Conservation (phyloP, 2,888 invertebrate genomes). For the Himalopsyche japonica region DNA sequence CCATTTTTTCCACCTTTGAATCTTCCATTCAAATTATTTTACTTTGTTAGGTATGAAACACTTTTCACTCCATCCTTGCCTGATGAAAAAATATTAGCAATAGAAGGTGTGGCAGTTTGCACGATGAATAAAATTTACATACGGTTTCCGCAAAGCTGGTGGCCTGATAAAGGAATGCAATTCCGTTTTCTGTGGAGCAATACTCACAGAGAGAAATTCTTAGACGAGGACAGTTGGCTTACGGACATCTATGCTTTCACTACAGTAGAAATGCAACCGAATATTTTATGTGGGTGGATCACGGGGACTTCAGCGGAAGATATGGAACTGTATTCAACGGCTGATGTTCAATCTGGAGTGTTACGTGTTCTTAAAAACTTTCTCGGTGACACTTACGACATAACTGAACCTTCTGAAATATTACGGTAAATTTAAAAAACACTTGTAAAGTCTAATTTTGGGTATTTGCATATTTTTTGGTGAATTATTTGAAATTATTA, state of each 20-base stretch:
- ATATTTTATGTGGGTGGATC: slow-evolving; percentile 68
- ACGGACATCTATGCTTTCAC: slow-evolving; percentile 65
- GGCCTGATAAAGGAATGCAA: slow-evolving; percentile 56
- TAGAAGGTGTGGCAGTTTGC: slow-evolving; percentile 66
- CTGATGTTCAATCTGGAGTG: slow-evolving; percentile 59
- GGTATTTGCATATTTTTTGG: too few relatives aligned
- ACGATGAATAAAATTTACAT: slow-evolving; percentile 72
- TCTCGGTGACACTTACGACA: slow-evolving; percentile 56
- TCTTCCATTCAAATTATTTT: neutral
- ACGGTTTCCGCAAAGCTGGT: slow-evolving; percentile 69
- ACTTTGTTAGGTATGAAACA: slow-evolving; percentile 49
- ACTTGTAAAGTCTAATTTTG: too few relatives aligned
- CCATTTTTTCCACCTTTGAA: too few relatives aligned
- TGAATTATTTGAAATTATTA: neutral
- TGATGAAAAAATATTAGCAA: slow-evolving; percentile 58
- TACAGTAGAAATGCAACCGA: slow-evolving; percentile 63
- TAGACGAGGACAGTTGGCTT: slow-evolving; percentile 60
- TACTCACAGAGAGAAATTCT: slow-evolving; percentile 56
- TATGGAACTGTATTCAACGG: slow-evolving; percentile 63
- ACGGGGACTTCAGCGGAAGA: slow-evolving; percentile 63
- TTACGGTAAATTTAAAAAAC: slow-evolving; percentile 51
- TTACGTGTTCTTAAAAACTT: slow-evolving; percentile 58
- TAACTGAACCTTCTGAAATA: slow-evolving; percentile 59
- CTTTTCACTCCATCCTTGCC: slow-evolving; percentile 66
- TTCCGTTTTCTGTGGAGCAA: slow-evolving; percentile 63